Evolutionary conservation across 2,888 invertebrate species (phyloP).

Genomic region (Orthonychiurus folsomi): DNA sequence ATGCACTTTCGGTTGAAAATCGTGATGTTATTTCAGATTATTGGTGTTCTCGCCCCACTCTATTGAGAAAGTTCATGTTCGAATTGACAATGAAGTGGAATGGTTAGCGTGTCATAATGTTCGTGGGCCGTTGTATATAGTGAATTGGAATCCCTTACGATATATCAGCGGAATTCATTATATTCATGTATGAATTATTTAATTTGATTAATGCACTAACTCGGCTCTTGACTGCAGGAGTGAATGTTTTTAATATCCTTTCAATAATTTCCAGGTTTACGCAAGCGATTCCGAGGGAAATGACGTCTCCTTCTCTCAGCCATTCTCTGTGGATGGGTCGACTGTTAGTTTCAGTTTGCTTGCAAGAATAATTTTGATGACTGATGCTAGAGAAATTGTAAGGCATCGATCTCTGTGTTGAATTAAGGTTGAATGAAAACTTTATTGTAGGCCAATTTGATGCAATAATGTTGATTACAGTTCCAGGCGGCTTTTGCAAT

Average conservation of each 20-base stretch:
- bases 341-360: conserved; percentile 56
- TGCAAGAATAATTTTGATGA: conserved; percentile 66
- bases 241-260: conserved; percentile 16
- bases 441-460: no score
- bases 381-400: conserved; percentile 63
- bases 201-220: conserved; percentile 10
- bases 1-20: conserved; percentile 5
- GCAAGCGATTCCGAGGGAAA: conserved; percentile 41
- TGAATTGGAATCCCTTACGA: conserved; percentile 60
- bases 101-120: conserved; percentile 57
- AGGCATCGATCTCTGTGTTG: no score
- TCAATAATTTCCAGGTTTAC: conserved; percentile 27
- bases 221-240: not conserved
- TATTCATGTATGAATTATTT: conserved; percentile 52
- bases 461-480: conserved; percentile 46
- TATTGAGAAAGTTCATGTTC: conserved; percentile 57
- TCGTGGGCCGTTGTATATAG: conserved; percentile 62
- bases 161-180: conserved; percentile 60
- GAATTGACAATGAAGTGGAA: conserved; percentile 53
- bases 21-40: conserved; percentile 50
- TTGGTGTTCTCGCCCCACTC: conserved; percentile 64
- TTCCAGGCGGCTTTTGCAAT: conserved; percentile 61
- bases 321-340: conserved; percentile 69
- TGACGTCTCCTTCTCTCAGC: conserved; percentile 50
- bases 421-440: no score